Evolutionary conservation across 2,797 vertebrate species (phyloP).

Genomic region (Artibeus jamaicensis): DNA sequence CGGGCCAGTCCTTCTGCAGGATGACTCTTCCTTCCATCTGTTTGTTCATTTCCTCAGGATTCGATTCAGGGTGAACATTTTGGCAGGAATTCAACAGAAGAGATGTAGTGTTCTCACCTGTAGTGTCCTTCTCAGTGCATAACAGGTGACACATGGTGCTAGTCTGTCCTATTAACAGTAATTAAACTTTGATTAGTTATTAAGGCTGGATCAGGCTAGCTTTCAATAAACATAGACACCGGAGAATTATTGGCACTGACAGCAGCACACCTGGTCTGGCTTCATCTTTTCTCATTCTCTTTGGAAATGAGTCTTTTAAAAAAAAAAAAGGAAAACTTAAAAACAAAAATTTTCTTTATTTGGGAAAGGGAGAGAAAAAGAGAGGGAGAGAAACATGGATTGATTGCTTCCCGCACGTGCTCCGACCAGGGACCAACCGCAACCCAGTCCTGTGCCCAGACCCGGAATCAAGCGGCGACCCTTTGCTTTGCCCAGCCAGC

Average conservation of each 20-base stretch:
- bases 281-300: neutral
- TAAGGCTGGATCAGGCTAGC: neutral
- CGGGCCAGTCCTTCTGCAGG: neutral
- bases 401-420: neutral
- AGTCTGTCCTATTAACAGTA: neutral
- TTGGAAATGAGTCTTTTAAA: neutral
- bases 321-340: neutral
- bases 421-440: neutral
- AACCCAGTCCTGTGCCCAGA: neutral
- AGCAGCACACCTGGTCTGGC: neutral
- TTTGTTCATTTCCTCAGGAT: neutral
- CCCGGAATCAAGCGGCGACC: neutral
- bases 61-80: neutral
- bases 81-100: neutral
- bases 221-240: neutral
- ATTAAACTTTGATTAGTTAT: neutral
- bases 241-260: neutral
- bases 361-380: neutral
- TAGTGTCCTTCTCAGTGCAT: neutral
- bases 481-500: too few species aligned
- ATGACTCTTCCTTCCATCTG: neutral
- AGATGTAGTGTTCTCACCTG: neutral
- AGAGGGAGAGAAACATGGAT: neutral
- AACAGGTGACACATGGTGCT: neutral
- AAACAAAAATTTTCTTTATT: too few species aligned